Evolutionary conservation across 2,888 invertebrate species (phyloP), one percentile per base, ranked within the genome.

Genomic region (Strigamia transsilvanica): DNA sequence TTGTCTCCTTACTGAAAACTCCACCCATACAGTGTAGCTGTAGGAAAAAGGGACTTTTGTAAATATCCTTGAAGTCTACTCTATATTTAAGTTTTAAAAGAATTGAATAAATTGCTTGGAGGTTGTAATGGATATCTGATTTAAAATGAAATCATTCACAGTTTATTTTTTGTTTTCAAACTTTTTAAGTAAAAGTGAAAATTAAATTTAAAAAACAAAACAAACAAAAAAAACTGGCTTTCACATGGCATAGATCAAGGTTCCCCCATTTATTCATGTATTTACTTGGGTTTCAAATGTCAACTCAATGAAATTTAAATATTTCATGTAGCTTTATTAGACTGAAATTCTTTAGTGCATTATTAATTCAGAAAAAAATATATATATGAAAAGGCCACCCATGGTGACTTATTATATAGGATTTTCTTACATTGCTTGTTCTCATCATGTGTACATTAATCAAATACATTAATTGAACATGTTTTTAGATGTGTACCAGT

Each of bases 271-370:
- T 46, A 46, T n/a, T 10, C 38, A 38, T 38, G 38, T 10, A 38
- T 46, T 46, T 46, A 46, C 46, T 46, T 46, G 46, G 46, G 38
- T 46, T 46, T 13, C 46, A 46, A 46, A 46, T 46, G 46, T 46
- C 46, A 46, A n/a, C 46, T 46, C 46, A 46, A 46, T 46, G 12
- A 46, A 13, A 46, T 46, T 46, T 46, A 9, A 46, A 46, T 46
- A 46, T 46, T 46, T 46, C 46, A 13, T 46, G 46, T 46, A 15
- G 13, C 46, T 46, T 46, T 46, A 46, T 46, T 46, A 13, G 46
- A 46, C 13, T 46, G 46, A 46, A 46, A 46, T 46, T 46, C n/a
- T 13, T 46, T n/a, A 46, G 46, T 12, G 15, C 46, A 46, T 46
- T 46, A 46, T 46, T 46, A 46, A 42, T 42, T 13, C 15, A 46